phyloP scores from a whole-genome alignment of 2,888 invertebrate genomes.

The Isoperla grammatica region DNA sequence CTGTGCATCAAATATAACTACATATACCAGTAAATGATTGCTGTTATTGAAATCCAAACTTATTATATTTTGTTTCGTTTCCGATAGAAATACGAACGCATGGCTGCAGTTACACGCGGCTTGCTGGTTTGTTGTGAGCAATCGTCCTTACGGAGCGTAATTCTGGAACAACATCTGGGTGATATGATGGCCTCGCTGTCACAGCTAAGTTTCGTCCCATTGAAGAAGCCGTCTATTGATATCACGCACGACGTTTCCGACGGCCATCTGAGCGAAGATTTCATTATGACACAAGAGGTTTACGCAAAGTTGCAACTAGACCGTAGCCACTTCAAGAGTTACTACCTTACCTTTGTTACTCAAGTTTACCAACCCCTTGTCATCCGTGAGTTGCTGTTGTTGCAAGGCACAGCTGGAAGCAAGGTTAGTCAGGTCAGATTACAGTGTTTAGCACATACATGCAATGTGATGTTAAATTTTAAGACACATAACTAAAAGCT shows the following conservation, averaged over 20 bases:
- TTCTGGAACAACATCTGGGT: slow-evolving; percentile 52
- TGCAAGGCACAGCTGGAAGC: slow-evolving; percentile 42
- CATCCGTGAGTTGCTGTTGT: slow-evolving; percentile 63
- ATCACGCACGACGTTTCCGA: slow-evolving; percentile 3
- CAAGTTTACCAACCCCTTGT: slow-evolving; percentile 56
- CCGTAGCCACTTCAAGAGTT: slow-evolving; percentile 47
- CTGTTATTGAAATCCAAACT: too few relatives aligned
- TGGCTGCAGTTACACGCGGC: slow-evolving; percentile 49
- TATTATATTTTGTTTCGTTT: background rate
- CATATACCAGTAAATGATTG: too few relatives aligned
- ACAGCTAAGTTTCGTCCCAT: slow-evolving; percentile 61
- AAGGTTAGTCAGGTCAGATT: slow-evolving; percentile 26
- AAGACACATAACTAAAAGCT: too few relatives aligned
- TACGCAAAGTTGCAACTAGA: slow-evolving; percentile 50
- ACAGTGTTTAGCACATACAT: too few relatives aligned
- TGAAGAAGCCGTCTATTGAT: slow-evolving; percentile 51
- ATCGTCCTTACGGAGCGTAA: slow-evolving; percentile 51
- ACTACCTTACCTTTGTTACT: slow-evolving; percentile 49
- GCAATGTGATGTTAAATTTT: too few relatives aligned
- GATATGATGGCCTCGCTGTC: slow-evolving; percentile 61
- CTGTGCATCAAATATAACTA: too few relatives aligned
- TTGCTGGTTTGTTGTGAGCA: slow-evolving; percentile 47
- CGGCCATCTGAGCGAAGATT: slow-evolving; percentile 33
- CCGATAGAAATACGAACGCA: slow-evolving; percentile 35
- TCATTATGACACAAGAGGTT: slow-evolving; percentile 53